Conservation (phyloP, 2,888 invertebrate species). For the Carterocephalus palaemon region DNA sequence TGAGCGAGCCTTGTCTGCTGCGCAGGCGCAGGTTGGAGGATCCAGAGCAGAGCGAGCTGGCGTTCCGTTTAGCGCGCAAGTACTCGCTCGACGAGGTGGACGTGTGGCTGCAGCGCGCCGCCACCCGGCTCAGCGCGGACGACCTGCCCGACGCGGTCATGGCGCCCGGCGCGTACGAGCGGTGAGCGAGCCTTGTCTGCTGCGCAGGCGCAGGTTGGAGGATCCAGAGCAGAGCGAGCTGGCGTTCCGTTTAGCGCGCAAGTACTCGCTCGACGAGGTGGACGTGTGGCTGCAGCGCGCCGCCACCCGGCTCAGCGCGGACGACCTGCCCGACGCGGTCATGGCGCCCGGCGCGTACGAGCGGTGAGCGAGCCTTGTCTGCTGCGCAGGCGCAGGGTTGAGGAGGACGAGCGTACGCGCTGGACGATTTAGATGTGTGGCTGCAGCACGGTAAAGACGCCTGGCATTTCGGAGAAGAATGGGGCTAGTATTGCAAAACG, state of each 20-base stretch:
- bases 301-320: constrained; percentile 29
- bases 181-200: constrained; percentile 34
- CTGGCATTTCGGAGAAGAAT: no score
- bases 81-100: constrained; percentile 47
- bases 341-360: constrained; percentile 30
- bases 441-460: no score
- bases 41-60: background rate
- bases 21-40: constrained; percentile 40
- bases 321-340: constrained; percentile 23
- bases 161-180: constrained; percentile 31
- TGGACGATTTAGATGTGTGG: no score
- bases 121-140: constrained; percentile 30
- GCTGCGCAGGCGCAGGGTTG: no score
- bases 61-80: constrained; percentile 45
- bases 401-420: no score
- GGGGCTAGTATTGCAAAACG: no score
- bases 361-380: constrained; percentile 35
- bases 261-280: constrained; percentile 46
- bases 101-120: constrained; percentile 64
- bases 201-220: constrained; percentile 39
- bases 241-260: constrained; percentile 47
- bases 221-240: constrained; percentile 42
- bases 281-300: constrained; percentile 66
- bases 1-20: no score
- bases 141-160: constrained; percentile 23